phyloP scores from a whole-genome alignment of 1,140 invertebrate genomes.

The Cyclina sinensis region DNA sequence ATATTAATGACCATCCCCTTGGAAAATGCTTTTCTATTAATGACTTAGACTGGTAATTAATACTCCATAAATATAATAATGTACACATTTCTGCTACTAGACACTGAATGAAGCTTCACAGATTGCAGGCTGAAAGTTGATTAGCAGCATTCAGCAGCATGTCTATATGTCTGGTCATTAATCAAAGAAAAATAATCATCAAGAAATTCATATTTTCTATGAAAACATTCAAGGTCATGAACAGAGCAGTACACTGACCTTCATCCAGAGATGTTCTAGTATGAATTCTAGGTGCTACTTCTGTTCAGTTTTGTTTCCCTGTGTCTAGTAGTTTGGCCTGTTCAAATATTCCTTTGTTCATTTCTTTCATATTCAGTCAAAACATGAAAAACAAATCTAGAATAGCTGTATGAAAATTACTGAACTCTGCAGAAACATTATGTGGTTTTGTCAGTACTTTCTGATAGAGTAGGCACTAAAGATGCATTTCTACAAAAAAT shows the following conservation, averaged over 20 bases:
- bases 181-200: neutral
- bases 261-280: no score
- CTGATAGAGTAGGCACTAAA: no score
- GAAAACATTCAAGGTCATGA: neutral
- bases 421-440: no score
- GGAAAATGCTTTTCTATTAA: neutral
- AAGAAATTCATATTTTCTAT: neutral
- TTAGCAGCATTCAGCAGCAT: neutral
- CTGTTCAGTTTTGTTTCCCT: no score
- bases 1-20: neutral
- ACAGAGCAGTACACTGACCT: neutral
- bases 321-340: no score
- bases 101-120: neutral
- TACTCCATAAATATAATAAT: neutral
- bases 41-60: neutral
- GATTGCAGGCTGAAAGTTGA: neutral
- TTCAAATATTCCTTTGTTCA: no score
- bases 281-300: no score
- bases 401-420: no score
- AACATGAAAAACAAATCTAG: no score
- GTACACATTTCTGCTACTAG: neutral
- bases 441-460: no score
- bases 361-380: no score
- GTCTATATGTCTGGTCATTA: conserved; percentile 1
- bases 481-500: no score